Conservation (phyloP, 2,113 vertebrate genomes). For the Ascaphus truei region DNA sequence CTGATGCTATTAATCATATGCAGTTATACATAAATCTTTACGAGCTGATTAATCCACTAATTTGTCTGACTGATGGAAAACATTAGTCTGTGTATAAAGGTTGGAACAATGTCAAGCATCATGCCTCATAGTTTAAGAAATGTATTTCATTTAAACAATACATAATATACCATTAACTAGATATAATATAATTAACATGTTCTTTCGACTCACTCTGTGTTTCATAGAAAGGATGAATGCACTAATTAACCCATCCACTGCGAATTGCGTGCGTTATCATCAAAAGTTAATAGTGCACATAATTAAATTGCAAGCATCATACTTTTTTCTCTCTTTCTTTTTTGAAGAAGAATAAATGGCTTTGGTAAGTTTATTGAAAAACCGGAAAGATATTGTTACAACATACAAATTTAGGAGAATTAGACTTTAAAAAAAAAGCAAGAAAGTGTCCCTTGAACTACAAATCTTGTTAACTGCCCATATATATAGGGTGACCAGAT, state of each 20-base stretch:
- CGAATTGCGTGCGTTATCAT: not conserved
- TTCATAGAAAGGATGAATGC: not conserved
- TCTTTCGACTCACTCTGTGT: not conserved
- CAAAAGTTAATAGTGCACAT: slow-evolving; percentile 5
- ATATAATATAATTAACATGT: slow-evolving; percentile 8
- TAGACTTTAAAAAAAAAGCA: too few species aligned
- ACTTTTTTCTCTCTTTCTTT: not conserved
- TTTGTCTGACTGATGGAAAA: slow-evolving; percentile 28
- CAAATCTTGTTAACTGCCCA: too few species aligned
- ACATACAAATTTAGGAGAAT: too few species aligned
- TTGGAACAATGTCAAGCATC: slow-evolving; percentile 24
- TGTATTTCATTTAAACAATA: not conserved
- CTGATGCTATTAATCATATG: slow-evolving; percentile 20
- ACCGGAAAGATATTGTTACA: too few species aligned
- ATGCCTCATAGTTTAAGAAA: slow-evolving; percentile 6
- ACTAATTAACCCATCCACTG: slow-evolving; percentile 3
- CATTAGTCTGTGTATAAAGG: slow-evolving; percentile 32
- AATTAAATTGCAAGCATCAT: slow-evolving; percentile 8
- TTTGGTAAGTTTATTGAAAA: too few species aligned
- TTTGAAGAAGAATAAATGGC: too few species aligned
- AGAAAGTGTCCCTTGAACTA: too few species aligned
- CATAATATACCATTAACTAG: not conserved
- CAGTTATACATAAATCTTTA: slow-evolving; percentile 28
- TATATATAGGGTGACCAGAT: too few species aligned
- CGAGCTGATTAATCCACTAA: slow-evolving; percentile 30